Percentiles rank a stretch among this genome's conserved stretches.
These are phyloP conservation scores for Saccopteryx leptura DNA, from an alignment of 2,113 vertebrate genomes.

Conservation along the genomic window DNA sequence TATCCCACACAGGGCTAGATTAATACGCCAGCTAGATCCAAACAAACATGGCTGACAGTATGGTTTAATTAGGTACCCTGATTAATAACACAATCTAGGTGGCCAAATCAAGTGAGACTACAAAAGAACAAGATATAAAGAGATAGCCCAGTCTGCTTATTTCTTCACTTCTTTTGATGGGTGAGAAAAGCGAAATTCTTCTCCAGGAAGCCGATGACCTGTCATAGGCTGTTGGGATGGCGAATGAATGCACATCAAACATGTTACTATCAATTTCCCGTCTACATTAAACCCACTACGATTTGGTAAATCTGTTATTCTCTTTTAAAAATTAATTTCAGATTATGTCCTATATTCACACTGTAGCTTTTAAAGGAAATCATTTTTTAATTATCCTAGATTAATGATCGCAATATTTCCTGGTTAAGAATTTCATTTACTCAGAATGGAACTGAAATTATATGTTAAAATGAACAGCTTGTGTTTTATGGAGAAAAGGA, in stretches of 20 bases:
- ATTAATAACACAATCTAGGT: not conserved
- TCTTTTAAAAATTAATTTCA: slow-evolving; percentile 75
- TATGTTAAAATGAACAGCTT: slow-evolving; percentile 78
- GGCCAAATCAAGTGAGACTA: not conserved
- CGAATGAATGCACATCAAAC: slow-evolving; percentile 21
- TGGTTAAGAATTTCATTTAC: slow-evolving; percentile 83
- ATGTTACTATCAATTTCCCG: slow-evolving; percentile 51
- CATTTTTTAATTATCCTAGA: slow-evolving; percentile 77
- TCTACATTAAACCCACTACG: slow-evolving; percentile 16
- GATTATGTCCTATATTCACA: slow-evolving; percentile 60
- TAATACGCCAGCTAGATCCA: not conserved
- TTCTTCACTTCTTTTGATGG: not conserved
- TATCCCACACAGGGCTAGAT: not conserved
- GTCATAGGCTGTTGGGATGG: not conserved
- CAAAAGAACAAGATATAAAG: not conserved
- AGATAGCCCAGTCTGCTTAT: not conserved
- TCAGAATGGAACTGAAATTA: slow-evolving; percentile 73
- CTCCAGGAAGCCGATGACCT: not conserved
- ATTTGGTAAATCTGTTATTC: slow-evolving; percentile 26
- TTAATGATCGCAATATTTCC: slow-evolving; percentile 75
- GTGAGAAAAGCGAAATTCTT: not conserved
- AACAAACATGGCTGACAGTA: not conserved
- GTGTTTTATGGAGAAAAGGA: slow-evolving; percentile 49
- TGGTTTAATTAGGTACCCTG: not conserved
- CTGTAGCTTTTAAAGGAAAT: slow-evolving; percentile 80